These are phyloP conservation scores for Pelodytes ibericus DNA, from an alignment of 2,797 vertebrate species.

Conservation along the genomic window DNA sequence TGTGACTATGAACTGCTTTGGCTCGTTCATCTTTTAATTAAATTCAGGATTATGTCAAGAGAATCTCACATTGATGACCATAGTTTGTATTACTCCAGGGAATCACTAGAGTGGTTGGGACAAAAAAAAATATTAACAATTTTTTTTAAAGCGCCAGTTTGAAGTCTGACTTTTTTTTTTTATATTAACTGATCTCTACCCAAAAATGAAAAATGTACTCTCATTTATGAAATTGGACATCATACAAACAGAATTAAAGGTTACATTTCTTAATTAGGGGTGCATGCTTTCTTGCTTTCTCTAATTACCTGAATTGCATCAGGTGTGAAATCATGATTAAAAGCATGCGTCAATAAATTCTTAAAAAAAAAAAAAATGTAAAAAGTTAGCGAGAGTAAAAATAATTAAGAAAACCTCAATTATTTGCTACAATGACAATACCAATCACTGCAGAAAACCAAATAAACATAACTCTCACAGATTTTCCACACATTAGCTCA, in stretches of 20 bases:
- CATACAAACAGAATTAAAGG: slow-evolving; percentile 36
- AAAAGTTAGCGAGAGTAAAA: slow-evolving; percentile 27
- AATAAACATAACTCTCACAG: background rate
- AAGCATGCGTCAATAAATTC: slow-evolving; percentile 33
- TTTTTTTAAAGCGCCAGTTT: no score
- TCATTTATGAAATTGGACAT: slow-evolving; percentile 33
- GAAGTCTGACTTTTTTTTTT: slow-evolving; percentile 23
- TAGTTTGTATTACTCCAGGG: slow-evolving; percentile 22
- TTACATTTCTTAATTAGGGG: slow-evolving; percentile 46
- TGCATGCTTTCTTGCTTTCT: slow-evolving; percentile 42
- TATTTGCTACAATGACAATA: slow-evolving; percentile 27
- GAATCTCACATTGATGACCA: slow-evolving; percentile 29
- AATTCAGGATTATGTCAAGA: slow-evolving; percentile 36
- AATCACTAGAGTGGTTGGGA: slow-evolving; percentile 15
- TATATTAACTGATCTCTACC: slow-evolving; percentile 34
- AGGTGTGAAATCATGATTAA: slow-evolving; percentile 36
- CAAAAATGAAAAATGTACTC: slow-evolving; percentile 45
- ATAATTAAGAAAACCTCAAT: slow-evolving; percentile 38
- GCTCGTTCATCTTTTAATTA: slow-evolving; percentile 40
- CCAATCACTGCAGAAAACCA: slow-evolving; percentile 17
- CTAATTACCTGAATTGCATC: slow-evolving; percentile 19
- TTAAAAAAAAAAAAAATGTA: slow-evolving; percentile 28
- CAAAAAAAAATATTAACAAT: slow-evolving; percentile 15
- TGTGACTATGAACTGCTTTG: slow-evolving; percentile 24
- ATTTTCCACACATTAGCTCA: slow-evolving; percentile 20